A percentile compares a stretch with the other conserved stretches of the same genome.
Conservation (phyloP, 2,113 vertebrate genomes). For the Thalassoma bifasciatum region DNA sequence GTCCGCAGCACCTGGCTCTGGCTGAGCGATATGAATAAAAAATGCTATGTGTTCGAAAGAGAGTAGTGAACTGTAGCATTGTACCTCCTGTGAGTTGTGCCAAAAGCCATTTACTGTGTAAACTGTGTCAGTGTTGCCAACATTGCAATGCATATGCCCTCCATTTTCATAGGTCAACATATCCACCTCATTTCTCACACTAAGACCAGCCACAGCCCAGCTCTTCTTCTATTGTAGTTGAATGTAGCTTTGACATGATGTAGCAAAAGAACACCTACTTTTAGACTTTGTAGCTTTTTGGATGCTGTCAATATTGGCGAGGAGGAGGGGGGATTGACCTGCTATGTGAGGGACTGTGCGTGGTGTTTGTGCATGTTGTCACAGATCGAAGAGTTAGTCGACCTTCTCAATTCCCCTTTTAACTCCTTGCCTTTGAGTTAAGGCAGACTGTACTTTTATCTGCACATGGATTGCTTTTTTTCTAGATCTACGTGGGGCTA, state of each 20-base stretch:
- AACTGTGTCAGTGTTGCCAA: constrained; percentile 63
- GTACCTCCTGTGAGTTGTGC: constrained; percentile 54
- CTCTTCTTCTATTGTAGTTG: constrained; percentile 83
- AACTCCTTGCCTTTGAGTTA: constrained; percentile 61
- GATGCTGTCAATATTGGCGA: constrained; percentile 74
- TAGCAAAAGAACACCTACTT: constrained; percentile 83
- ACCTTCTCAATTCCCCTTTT: constrained; percentile 72
- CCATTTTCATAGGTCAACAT: constrained; percentile 52
- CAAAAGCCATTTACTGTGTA: constrained; percentile 75
- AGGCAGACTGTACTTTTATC: constrained; percentile 72
- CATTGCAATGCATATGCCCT: constrained; percentile 46
- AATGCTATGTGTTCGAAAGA: constrained; percentile 51
- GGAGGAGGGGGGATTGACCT: constrained; percentile 53
- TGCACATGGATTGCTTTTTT: constrained; percentile 74
- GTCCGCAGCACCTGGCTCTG: constrained; percentile 39
- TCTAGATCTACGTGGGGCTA: constrained; percentile 58
- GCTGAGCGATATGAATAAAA: constrained; percentile 44
- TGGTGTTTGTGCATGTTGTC: constrained; percentile 84
- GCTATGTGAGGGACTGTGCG: constrained; percentile 72
- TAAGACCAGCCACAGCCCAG: constrained; percentile 85
- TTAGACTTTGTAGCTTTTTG: constrained; percentile 84
- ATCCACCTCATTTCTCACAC: constrained; percentile 70
- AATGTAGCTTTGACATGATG: constrained; percentile 87
- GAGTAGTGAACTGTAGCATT: constrained; percentile 47
- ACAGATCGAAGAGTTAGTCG: constrained; percentile 80